A percentile compares a stretch with the other conserved stretches of the same genome.
Evolutionary conservation across 2,888 invertebrate genomes (phyloP).

Genomic region (Rhamphomyia laevipes): DNA sequence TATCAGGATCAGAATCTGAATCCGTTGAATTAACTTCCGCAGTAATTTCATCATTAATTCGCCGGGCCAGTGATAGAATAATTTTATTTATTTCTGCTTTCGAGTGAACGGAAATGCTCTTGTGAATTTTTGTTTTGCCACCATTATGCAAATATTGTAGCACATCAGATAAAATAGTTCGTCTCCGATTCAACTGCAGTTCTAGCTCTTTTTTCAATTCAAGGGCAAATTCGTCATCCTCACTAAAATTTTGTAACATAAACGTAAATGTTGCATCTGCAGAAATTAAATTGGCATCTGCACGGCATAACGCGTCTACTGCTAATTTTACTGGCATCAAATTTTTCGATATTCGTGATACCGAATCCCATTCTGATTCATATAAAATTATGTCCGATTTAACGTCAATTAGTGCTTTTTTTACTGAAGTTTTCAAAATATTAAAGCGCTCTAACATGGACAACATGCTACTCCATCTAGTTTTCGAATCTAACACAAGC

Average conservation of each 20-base stretch:
- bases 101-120: not conserved
- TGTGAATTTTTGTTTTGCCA: not conserved
- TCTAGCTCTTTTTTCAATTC: too few species aligned
- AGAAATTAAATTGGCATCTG: not conserved
- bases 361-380: not conserved
- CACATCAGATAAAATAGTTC: too few species aligned
- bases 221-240: too few species aligned
- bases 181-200: too few species aligned
- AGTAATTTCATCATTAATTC: not conserved
- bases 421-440: constrained; percentile 14
- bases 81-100: not conserved
- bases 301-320: constrained; percentile 1
- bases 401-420: constrained; percentile 16
- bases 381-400: constrained; percentile 9
- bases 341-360: not conserved
- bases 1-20: not conserved
- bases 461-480: not conserved
- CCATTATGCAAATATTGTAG: too few species aligned
- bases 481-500: not conserved
- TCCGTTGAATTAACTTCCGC: not conserved
- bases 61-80: not conserved
- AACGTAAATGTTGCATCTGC: not conserved
- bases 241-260: not conserved
- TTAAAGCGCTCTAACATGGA: constrained; percentile 6
- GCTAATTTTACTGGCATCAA: not conserved